Conservation (phyloP, 1,140 invertebrate species). For the Dufourea novaeangliae region DNA sequence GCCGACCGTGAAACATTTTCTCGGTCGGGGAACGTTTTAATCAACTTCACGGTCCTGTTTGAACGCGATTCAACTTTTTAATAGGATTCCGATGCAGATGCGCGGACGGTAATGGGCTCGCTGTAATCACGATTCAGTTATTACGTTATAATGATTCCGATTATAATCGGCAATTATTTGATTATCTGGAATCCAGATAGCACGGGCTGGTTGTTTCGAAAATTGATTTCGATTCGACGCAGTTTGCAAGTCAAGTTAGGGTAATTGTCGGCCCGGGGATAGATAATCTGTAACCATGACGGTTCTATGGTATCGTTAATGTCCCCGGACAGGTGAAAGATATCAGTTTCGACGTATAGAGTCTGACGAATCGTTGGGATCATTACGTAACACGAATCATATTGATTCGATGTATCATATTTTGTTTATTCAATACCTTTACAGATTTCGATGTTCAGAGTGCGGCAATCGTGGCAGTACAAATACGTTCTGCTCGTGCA, state of each 20-base stretch:
- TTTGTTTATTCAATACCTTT: not conserved
- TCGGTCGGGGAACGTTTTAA: not conserved
- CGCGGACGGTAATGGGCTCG: not conserved
- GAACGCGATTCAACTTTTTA: conserved; percentile 10
- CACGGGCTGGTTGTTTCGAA: not conserved
- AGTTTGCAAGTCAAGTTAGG: conserved; percentile 11
- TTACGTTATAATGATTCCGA: conserved; percentile 7
- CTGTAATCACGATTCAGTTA: conserved; percentile 19
- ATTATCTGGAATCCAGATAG: not conserved
- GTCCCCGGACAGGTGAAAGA: not conserved
- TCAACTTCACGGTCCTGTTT: not conserved
- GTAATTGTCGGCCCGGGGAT: conserved; percentile 14
- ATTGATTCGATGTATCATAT: not conserved
- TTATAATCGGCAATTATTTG: conserved; percentile 1
- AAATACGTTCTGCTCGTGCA: too few relatives aligned
- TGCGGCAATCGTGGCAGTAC: too few relatives aligned
- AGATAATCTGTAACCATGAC: conserved; percentile 15
- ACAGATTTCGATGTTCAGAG: not conserved
- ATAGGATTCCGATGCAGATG: not conserved
- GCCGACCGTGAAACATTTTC: not conserved
- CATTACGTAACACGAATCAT: not conserved
- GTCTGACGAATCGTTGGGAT: not conserved
- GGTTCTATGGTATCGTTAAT: not conserved
- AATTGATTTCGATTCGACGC: conserved; percentile 17
- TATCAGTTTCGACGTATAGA: not conserved